Conservation (phyloP, 2,113 vertebrate species). For the Garra rufa region DNA sequence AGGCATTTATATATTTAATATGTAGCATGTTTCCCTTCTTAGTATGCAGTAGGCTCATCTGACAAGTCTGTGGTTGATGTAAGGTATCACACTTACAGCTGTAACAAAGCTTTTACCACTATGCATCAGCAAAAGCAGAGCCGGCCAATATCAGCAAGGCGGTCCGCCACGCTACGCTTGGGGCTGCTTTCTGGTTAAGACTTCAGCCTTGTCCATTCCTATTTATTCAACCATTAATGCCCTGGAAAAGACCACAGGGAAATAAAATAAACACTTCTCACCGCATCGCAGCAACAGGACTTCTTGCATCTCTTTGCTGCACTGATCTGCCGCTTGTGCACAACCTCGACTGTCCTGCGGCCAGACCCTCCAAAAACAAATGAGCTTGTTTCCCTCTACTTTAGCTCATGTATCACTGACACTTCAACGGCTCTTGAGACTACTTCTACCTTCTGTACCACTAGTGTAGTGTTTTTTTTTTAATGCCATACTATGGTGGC, state of each 20-base stretch:
- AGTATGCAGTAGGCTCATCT: slow-evolving; percentile 41
- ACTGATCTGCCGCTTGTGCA: slow-evolving; percentile 13
- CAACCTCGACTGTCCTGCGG: not conserved
- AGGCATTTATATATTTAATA: not conserved
- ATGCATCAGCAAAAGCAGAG: slow-evolving; percentile 65
- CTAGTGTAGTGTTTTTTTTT: not conserved
- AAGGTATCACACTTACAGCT: slow-evolving; percentile 42
- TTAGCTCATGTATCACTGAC: slow-evolving; percentile 20
- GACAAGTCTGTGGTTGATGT: slow-evolving; percentile 62
- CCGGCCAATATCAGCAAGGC: slow-evolving; percentile 67
- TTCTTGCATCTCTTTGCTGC: slow-evolving; percentile 21
- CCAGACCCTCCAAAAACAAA: slow-evolving; percentile 39
- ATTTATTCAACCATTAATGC: slow-evolving; percentile 78
- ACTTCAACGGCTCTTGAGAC: slow-evolving; percentile 16
- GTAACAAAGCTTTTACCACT: slow-evolving; percentile 59
- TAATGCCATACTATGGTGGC: not conserved
- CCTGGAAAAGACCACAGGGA: slow-evolving; percentile 67
- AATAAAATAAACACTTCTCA: slow-evolving; percentile 65
- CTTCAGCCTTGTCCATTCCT: slow-evolving; percentile 72
- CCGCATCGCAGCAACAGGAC: slow-evolving; percentile 34
- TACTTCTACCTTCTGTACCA: not conserved
- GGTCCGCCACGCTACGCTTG: slow-evolving; percentile 62
- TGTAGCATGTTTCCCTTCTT: not conserved
- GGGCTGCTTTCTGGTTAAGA: slow-evolving; percentile 65
- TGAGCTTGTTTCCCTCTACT: slow-evolving; percentile 29